phyloP scores from a whole-genome alignment of 2,113 vertebrate genomes.

The Irena cyanogastra region DNA sequence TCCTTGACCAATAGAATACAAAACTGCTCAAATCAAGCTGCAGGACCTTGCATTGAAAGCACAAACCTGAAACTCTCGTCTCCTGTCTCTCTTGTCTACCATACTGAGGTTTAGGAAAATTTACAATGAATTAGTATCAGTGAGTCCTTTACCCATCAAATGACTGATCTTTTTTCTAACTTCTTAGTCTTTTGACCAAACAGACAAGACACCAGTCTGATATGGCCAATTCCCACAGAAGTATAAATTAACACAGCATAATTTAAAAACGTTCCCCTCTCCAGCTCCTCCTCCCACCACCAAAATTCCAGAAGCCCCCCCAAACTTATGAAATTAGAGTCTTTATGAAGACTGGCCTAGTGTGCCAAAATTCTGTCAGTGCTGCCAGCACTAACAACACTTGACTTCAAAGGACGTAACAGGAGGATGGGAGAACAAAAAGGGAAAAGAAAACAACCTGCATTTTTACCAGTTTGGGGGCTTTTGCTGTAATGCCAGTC shows the following conservation, averaged over 20 bases:
- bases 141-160: not conserved
- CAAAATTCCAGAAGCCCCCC: not conserved
- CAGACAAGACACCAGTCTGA: not conserved
- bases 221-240: not conserved
- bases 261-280: not conserved
- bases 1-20: not conserved
- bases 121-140: not conserved
- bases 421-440: not conserved
- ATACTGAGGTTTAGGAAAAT: not conserved
- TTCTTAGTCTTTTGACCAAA: not conserved
- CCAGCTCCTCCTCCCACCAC: not conserved
- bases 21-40: not conserved
- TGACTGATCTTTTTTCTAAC: not conserved
- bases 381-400: not conserved
- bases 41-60: not conserved
- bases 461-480: not conserved
- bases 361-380: not conserved
- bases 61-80: not conserved
- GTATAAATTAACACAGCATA: not conserved
- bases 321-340: not conserved
- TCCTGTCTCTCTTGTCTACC: not conserved
- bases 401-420: not conserved
- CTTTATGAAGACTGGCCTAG: not conserved
- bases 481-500: not conserved
- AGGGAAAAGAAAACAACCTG: not conserved